Percentiles rank a stretch among this genome's conserved stretches.
These are phyloP conservation scores for Apocrypta bakeri DNA, from an alignment of 1,140 invertebrate genomes.

Conservation along the genomic window DNA sequence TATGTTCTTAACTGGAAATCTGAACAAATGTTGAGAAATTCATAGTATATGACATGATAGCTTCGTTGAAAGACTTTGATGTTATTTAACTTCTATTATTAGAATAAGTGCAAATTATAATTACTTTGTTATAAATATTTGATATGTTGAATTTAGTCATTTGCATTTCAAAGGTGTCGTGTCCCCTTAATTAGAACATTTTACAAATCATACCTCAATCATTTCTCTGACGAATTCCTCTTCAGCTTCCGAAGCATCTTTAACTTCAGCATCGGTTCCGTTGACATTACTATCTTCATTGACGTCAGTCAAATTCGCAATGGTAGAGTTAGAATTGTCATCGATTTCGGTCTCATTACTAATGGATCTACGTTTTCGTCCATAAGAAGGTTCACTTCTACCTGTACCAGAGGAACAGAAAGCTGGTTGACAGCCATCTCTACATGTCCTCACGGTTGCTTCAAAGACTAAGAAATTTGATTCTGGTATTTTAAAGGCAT, in stretches of 20 bases:
- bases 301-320: not conserved
- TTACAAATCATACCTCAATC: slow-evolving; percentile 80
- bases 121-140: not conserved
- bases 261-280: slow-evolving; percentile 54
- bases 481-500: slow-evolving; percentile 96
- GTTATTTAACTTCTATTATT: no score
- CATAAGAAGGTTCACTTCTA: slow-evolving; percentile 87
- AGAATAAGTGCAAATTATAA: no score
- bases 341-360: slow-evolving; percentile 74
- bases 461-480: slow-evolving; percentile 95
- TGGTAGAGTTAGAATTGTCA: slow-evolving; percentile 39
- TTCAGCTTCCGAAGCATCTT: slow-evolving; percentile 57
- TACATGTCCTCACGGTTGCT: slow-evolving; percentile 90
- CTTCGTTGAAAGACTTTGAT: no score
- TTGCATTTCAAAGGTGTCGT: no score
- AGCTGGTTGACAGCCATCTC: slow-evolving; percentile 91
- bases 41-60: no score
- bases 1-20: no score
- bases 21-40: no score
- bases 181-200: no score
- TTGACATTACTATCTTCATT: slow-evolving; percentile 47
- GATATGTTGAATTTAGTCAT: not conserved
- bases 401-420: slow-evolving; percentile 85
- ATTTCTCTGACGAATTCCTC: slow-evolving; percentile 87
- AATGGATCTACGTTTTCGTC: slow-evolving; percentile 79